phyloP scores from a whole-genome alignment of 1,140 invertebrate species.

The Drosophila mayri region DNA sequence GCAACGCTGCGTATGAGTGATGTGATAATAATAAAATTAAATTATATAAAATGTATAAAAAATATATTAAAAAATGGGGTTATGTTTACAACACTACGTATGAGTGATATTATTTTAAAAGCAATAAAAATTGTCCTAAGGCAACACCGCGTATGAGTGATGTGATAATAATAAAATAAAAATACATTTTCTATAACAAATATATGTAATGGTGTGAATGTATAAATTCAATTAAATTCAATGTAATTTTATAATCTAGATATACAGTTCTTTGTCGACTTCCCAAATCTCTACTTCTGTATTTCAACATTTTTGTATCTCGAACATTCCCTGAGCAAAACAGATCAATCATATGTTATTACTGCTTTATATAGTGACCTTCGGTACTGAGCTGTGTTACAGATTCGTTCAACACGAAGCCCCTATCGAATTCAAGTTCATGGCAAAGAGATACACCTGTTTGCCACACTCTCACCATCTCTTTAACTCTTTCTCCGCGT shows the following conservation, averaged over 20 bases:
- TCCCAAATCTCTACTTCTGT: neutral
- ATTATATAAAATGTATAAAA: too few species aligned
- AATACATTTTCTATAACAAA: too few species aligned
- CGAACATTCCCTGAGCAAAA: neutral
- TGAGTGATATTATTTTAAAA: slow-evolving; percentile 11
- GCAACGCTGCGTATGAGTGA: neutral
- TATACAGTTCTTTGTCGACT: neutral
- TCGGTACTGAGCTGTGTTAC: slow-evolving; percentile 4
- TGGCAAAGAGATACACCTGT: slow-evolving; percentile 10
- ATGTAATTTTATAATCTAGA: too few species aligned
- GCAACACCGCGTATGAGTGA: slow-evolving; percentile 3
- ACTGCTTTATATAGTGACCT: slow-evolving; percentile 2
- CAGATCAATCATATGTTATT: neutral
- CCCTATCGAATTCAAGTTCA: slow-evolving; percentile 44
- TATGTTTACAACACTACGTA: neutral
- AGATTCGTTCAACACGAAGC: slow-evolving; percentile 11
- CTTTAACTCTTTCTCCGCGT: slow-evolving; percentile 23
- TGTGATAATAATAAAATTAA: neutral
- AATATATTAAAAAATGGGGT: neutral
- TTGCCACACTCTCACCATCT: slow-evolving; percentile 11
- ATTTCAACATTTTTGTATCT: neutral
- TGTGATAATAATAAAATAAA: neutral
- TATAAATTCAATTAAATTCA: too few species aligned
- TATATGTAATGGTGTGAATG: too few species aligned
- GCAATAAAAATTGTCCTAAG: neutral